Evolutionary conservation across 2,797 vertebrate genomes (phyloP), one percentile per base, ranked within the genome.

Genomic region (Gymnoscopelus microlampas): DNA sequence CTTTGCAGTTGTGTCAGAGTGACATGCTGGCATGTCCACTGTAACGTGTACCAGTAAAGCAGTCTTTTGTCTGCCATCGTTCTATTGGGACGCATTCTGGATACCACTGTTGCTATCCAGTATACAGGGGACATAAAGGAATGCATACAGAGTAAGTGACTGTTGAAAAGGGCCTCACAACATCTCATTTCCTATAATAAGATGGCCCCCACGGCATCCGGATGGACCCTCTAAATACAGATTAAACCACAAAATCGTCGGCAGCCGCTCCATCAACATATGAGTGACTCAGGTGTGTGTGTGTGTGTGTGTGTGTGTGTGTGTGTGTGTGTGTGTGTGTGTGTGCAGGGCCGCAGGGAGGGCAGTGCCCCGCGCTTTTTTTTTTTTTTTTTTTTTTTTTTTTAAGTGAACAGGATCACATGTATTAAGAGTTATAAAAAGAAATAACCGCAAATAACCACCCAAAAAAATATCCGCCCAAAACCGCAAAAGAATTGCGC

Each of bases 161-260:
- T 89, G 88, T 85, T 87, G 87, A 85, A 87, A 90, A 89, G 80
- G 70, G 72, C 53, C 84, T 87, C 78, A 76, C 91, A 85, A 85
- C 48, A 69, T 89, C 85, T 92, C 83, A 92, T 92, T 92, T 93
- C 92, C 91, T 90, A 89, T 90, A 89, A 91, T 90, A 87, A 87
- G 84, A 81, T 68, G 87, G 77, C 85, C 88, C 85, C 89, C 80
- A 82, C 87, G 90, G 87, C 92, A 93, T 93, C 93, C 92, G 90
- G 91, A 94, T 91, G 82, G 86, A 83, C 88, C 89, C 68, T 86
- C 91, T 93, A 92, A 93, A 93, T 91, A 92, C 90, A 92, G 92
- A 94, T 93, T 93, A 94, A 93, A 92, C 90, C 85, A 83, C 81
- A 77, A 81, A 78, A 79, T 91, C 90, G 86, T 89, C 90, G 88